phyloP scores from a whole-genome alignment of 2,888 invertebrate species.

The Graphium colonna region DNA sequence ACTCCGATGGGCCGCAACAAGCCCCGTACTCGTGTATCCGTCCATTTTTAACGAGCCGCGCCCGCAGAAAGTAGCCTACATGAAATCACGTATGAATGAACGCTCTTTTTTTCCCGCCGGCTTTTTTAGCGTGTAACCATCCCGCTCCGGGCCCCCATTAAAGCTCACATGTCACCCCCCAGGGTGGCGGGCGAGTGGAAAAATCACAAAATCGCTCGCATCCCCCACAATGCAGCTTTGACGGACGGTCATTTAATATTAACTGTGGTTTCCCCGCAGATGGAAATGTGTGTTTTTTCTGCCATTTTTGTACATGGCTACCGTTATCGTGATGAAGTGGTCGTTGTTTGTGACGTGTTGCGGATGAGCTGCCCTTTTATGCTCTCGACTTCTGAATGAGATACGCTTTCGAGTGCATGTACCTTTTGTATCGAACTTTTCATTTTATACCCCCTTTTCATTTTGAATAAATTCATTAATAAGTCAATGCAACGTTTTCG shows the following conservation, averaged over 20 bases:
- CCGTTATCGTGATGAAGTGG: conserved; percentile 77
- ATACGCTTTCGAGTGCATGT: conserved; percentile 55
- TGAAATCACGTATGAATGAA: conserved; percentile 79
- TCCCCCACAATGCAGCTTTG: conserved; percentile 76
- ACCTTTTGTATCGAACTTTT: conserved; percentile 27
- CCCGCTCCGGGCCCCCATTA: conserved; percentile 73
- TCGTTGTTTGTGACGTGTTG: conserved; percentile 74
- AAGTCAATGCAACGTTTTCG: background rate
- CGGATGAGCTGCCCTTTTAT: conserved; percentile 68
- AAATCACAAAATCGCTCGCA: conserved; percentile 75
- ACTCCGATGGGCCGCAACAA: conserved; percentile 73
- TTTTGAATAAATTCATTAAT: background rate
- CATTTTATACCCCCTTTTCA: background rate
- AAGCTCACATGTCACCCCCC: conserved; percentile 78
- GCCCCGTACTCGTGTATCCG: conserved; percentile 61
- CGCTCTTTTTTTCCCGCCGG: conserved; percentile 62
- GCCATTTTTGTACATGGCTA: conserved; percentile 18
- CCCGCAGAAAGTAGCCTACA: conserved; percentile 78
- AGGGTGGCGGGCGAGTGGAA: conserved; percentile 44
- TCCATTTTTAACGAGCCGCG: conserved; percentile 77
- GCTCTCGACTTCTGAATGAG: conserved; percentile 54
- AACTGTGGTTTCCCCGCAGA: conserved; percentile 78
- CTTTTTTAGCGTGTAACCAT: conserved; percentile 72
- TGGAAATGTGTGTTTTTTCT: conserved; percentile 77
- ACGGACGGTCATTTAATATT: conserved; percentile 79